Evolutionary conservation across 2,797 vertebrate genomes (phyloP), one percentile per base, ranked within the genome.

Genomic region (Poeciliopsis gracilis): DNA sequence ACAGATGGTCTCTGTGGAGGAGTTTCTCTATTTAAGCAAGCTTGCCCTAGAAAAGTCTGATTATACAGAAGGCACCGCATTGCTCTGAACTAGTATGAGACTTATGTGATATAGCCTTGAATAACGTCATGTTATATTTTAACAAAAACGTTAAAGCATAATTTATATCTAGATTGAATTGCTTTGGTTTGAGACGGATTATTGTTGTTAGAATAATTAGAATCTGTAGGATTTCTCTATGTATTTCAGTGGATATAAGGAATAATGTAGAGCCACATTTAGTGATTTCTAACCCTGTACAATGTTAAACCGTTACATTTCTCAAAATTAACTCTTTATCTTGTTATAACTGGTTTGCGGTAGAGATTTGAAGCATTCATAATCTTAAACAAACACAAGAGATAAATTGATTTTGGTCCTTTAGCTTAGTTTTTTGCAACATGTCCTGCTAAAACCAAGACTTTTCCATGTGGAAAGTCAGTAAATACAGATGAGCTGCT

Each of bases 1-100:
- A 55, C 80, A 76, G 73, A 87, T 84, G 83, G 72, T 33, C 59
- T 61, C 59, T 61, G 8, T 33, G 59, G 59, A 61, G 46, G 49
- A 77, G 47, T 45, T 77, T 53, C 71, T 63, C 47, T 41, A 1
- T 63, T 78, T 23, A 72, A 61, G 41, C 38, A 83, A 71, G 28
- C 33, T 45, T 53, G 33, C 15, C 36, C 28, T 16, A 61, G 59
- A 61, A 61, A 61, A 18, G 59, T 61, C 33, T 36, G 12, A 38
- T 55, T 61, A 30, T 18, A 18, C 43, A 47, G 45, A 71, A 47
- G n/a, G 15, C n/a, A 71, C 43, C 5, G 69, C 69, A 46, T 71
- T 46, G 46, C 69, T 28, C 69, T 28, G 45, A 71, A 71, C 43
- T 46, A 71, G 16, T 41, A 41, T 66, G 10, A 23, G 36, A 41